Evolutionary conservation across 2,888 invertebrate species (phyloP), one percentile per base, ranked within the genome.

Genomic region (Ectobius pallidus): DNA sequence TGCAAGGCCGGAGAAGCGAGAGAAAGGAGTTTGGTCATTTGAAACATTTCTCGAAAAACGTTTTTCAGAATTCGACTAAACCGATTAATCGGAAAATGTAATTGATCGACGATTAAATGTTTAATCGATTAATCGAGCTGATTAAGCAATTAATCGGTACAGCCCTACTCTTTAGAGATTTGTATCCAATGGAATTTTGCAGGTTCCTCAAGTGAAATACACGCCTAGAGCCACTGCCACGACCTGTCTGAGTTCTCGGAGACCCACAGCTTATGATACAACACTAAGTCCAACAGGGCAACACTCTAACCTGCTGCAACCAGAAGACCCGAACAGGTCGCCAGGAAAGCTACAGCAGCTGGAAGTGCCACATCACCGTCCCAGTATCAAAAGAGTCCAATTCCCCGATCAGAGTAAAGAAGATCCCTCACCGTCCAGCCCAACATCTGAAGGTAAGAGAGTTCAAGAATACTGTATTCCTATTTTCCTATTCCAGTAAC

Each of bases 321-420:
- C 44, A 1, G 73, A 67, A 18, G 71, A 71, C 55, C 20, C 67
- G 1, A 52, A 32, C 14, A n/a, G 52, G 1, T 7, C 67, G 18
- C 32, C 42, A 1, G 67, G 42, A 22, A 42, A 58, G 1, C 30
- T 44, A 22, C 58, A 34, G 39, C 70, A 61, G n/a, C 61, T 39
- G 34, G 70, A 58, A 32, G 44, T 44, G 1, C 58, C 61, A 30
- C 32, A 69, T 11, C 86, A 22, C 83, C 84, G 52, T 79, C 85
- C 25, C 83, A 83, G 73, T 20, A 87, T 89, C 80, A 91, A 91
- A 78, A 91, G 90, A 77, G 91, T 91, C 0, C 90, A 91, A 79
- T 92, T 91, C 78, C 90, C 89, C 0, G 90, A 90, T 69, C n/a
- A n/a, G n/a, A n/a, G n/a, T n/a, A n/a, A n/a, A 55, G 55, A 20